phyloP scores from a whole-genome alignment of 2,113 vertebrate genomes.

The Callithrix jacchus region DNA sequence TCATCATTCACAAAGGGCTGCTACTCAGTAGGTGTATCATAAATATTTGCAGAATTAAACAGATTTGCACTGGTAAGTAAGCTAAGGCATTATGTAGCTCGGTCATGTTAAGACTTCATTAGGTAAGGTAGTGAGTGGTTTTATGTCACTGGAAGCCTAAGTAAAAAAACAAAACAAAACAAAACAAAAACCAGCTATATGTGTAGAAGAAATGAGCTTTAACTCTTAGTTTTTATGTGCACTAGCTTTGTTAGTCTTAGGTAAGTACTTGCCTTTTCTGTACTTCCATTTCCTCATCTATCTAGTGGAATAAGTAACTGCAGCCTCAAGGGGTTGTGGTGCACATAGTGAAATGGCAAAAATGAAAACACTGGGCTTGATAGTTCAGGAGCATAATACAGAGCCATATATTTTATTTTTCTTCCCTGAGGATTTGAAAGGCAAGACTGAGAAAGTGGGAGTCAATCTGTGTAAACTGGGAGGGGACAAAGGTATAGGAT shows the following conservation, averaged over 20 bases:
- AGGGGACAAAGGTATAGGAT: not conserved
- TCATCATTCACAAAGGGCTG: not conserved
- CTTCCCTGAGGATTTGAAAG: not conserved
- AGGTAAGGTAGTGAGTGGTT: not conserved
- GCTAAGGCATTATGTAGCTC: not conserved
- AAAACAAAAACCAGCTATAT: no score
- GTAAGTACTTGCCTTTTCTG: not conserved
- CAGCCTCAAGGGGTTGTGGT: not conserved
- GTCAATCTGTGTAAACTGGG: not conserved
- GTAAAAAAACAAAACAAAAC: no score
- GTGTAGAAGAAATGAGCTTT: not conserved
- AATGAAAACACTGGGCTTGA: not conserved
- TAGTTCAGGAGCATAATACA: not conserved
- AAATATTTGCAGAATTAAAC: conserved; percentile 2
- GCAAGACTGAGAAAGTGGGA: not conserved
- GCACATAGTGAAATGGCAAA: not conserved
- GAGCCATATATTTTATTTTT: not conserved
- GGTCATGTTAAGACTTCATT: not conserved
- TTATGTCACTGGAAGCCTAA: not conserved
- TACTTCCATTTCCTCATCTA: not conserved
- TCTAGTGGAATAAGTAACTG: not conserved
- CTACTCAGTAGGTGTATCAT: not conserved
- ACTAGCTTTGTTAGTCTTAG: not conserved
- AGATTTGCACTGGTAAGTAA: not conserved
- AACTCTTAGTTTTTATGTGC: not conserved